Percentiles rank a stretch among this genome's conserved stretches.
Evolutionary conservation across 1,140 invertebrate species (phyloP).

Genomic region (Orchesella cincta): DNA sequence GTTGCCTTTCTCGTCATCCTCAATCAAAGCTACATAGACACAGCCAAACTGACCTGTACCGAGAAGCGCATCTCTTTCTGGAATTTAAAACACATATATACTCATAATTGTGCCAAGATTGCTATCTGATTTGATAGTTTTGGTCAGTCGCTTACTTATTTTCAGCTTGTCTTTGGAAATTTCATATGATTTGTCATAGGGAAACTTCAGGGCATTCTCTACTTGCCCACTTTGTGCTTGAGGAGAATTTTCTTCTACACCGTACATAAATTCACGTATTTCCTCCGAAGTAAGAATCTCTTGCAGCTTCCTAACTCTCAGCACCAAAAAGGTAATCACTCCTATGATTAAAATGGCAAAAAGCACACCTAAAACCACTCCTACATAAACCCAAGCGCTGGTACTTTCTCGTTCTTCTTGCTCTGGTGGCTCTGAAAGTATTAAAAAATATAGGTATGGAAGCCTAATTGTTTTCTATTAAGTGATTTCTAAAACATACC

Average conservation of each 20-base stretch:
- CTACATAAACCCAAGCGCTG: neutral
- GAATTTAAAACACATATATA: neutral
- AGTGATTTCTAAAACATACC: neutral
- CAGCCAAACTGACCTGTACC: neutral
- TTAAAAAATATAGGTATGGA: neutral
- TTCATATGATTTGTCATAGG: conserved; percentile 18
- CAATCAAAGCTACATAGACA: neutral
- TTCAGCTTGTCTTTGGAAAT: neutral
- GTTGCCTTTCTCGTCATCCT: neutral
- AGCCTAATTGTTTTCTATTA: neutral
- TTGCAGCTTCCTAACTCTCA: neutral
- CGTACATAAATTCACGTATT: conserved; percentile 5
- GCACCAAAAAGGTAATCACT: neutral
- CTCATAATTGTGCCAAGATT: neutral
- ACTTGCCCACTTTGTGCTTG: neutral
- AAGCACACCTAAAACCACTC: neutral
- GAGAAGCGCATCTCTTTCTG: neutral
- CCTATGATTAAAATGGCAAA: neutral
- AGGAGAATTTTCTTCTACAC: neutral
- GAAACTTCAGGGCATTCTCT: neutral
- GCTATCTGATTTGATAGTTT: neutral
- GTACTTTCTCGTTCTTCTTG: neutral
- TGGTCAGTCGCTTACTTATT: neutral
- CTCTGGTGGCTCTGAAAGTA: neutral
- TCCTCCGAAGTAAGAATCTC: neutral